Percentiles rank a stretch among this genome's conserved stretches.
Conservation (phyloP, 2,113 vertebrate genomes). For the Gambusia holbrooki region DNA sequence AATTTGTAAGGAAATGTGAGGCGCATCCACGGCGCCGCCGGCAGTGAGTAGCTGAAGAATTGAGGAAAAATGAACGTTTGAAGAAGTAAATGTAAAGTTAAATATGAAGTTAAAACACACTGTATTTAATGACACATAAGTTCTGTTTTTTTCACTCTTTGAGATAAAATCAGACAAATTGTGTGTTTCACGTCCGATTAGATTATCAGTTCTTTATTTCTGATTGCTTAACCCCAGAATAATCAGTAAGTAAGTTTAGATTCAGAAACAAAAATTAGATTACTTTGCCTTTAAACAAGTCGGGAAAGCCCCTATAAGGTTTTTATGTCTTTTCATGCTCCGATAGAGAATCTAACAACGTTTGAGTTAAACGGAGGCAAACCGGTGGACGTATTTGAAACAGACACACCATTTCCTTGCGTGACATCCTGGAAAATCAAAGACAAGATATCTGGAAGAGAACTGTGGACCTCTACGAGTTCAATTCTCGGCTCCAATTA, state of each 20-base stretch:
- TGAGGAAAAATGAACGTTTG: background rate
- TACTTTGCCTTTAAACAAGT: background rate
- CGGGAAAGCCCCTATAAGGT: too few relatives aligned
- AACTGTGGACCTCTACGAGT: too few relatives aligned
- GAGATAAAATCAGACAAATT: too few relatives aligned
- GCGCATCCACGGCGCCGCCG: conserved; percentile 24
- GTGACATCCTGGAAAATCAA: too few relatives aligned
- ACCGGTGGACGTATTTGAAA: too few relatives aligned
- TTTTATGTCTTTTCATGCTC: too few relatives aligned
- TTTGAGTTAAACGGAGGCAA: too few relatives aligned
- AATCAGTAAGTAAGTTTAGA: background rate
- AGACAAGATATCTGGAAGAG: too few relatives aligned
- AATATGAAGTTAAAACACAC: too few relatives aligned
- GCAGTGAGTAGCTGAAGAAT: background rate
- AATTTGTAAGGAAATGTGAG: conserved; percentile 46
- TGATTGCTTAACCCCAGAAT: background rate
- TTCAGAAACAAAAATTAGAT: background rate
- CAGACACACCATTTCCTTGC: too few relatives aligned
- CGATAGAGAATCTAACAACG: too few relatives aligned
- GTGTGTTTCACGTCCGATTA: background rate
- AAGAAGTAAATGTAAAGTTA: background rate
- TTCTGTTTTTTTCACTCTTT: background rate
- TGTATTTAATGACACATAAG: background rate
- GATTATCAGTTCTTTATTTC: background rate
- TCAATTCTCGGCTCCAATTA: too few relatives aligned